Base-by-base conservation (phyloP, 2,113 vertebrate species). In the Globicephala melas region DNA sequence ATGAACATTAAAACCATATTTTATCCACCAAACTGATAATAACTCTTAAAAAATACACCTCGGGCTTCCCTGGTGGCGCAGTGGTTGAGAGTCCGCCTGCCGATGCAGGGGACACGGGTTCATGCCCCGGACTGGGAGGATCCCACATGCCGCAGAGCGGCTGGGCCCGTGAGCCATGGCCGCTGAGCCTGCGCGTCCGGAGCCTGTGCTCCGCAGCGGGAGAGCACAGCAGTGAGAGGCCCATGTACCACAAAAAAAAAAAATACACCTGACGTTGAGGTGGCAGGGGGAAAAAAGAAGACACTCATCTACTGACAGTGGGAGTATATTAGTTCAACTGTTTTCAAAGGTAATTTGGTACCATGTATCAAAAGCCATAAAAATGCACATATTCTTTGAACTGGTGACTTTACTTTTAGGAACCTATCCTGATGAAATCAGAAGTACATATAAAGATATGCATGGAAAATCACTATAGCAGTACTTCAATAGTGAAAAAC, bases 1-100 rank as follows among this genome's bases (percentile, higher is more conserved):
- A 95, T 92, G 6, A 95, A 87, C 13, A 89, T 74, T 94, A 95
- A 91, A 97, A 88, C 53, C 8, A 31, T 73, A 94, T 77, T 94
- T 94, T 14, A 90, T 33, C 31, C 18, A 86, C 65, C 73, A 74
- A 79, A 80, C 21, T 83, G 9, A 38, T 88, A 89, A 70, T n/a
- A 70, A 77, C 31, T 85, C 14, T 96, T 62, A 28, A 91, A 96
- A 94, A 85, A 71, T 26, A 88, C 4, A 83, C 81, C 28, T 31
- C 2, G 47, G 12, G 47, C 47, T 50, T 50, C 47, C 47, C 47
- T 50, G 47, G 47, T 50, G 47, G 47, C 47, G 12, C 47, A 50
- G 12, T 50, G 47, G 47, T 50, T 50, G 47, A 13, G 47, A 50
- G 47, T 50, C 47, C 47, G 2, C 47, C 47, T 50, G 12, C 47